Evolutionary conservation across 2,888 invertebrate genomes (phyloP).

Genomic region (Gastrophysa polygoni): DNA sequence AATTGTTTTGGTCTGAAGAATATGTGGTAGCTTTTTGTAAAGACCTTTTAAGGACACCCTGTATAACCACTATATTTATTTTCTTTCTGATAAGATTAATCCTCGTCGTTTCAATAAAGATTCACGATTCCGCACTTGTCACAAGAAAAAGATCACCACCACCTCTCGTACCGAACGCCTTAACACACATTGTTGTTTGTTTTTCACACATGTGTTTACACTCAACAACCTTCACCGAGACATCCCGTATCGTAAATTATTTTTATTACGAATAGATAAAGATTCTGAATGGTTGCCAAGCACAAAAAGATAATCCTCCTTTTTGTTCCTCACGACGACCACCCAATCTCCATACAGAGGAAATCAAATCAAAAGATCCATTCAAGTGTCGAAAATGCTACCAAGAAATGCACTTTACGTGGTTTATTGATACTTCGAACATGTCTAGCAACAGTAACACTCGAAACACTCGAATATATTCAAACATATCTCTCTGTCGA

Average conservation of each 20-base stretch:
- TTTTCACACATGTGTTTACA: conserved; percentile 12
- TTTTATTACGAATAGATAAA: conserved; percentile 11
- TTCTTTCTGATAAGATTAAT: no score
- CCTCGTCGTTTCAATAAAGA: no score
- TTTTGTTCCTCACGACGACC: conserved; percentile 5
- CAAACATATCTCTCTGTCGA: background rate
- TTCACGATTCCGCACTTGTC: no score
- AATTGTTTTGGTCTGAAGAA: no score
- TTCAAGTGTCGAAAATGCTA: conserved; percentile 35
- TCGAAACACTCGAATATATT: conserved; percentile 3
- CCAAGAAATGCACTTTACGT: conserved; percentile 24
- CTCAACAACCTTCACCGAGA: conserved; percentile 4
- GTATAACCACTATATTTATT: no score
- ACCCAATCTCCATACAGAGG: conserved; percentile 26
- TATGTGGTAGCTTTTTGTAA: no score
- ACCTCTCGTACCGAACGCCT: no score
- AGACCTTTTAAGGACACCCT: no score
- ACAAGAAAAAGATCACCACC: no score
- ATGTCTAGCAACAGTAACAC: conserved; percentile 20
- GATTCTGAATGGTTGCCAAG: background rate
- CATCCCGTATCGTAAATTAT: conserved; percentile 7
- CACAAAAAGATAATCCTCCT: conserved; percentile 5
- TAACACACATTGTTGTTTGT: conserved; percentile 11
- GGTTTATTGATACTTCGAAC: conserved; percentile 31
- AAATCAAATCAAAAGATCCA: conserved; percentile 33